Conservation (phyloP, 2,113 vertebrate genomes). For the Esox niger region DNA sequence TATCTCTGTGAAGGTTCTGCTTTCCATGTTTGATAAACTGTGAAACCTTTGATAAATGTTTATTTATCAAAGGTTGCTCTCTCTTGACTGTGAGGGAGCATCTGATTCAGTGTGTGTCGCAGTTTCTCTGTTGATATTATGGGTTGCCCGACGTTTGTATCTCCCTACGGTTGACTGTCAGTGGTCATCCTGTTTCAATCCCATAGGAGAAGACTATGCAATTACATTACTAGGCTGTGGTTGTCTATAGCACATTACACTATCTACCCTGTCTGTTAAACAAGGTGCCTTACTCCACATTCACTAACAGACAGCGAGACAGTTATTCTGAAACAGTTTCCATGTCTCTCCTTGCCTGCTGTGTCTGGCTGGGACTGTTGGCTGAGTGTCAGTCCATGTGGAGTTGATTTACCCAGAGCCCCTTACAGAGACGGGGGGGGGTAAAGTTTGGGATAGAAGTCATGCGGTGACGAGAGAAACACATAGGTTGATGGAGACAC, state of each 20-base stretch:
- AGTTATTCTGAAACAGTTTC: not conserved
- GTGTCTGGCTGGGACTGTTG: slow-evolving; percentile 47
- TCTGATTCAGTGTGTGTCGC: not conserved
- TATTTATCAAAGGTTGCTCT: no score
- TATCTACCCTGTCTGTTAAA: no score
- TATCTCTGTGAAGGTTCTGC: no score
- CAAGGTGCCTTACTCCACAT: no score
- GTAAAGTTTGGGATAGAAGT: not conserved
- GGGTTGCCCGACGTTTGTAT: no score
- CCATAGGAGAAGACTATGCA: slow-evolving; percentile 37
- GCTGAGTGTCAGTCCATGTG: slow-evolving; percentile 51
- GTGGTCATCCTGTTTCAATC: slow-evolving; percentile 15
- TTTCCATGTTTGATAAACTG: no score
- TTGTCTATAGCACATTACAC: slow-evolving; percentile 47
- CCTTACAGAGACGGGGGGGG: slow-evolving; percentile 37
- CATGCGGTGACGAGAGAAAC: no score
- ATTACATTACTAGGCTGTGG: slow-evolving; percentile 48
- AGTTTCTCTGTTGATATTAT: no score
- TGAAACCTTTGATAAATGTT: no score
- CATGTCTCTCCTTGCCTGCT: slow-evolving; percentile 29
- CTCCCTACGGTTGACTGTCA: not conserved
- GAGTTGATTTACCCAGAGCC: slow-evolving; percentile 54
- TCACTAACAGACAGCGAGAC: no score
- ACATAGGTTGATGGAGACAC: not conserved
- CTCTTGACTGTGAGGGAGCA: slow-evolving; percentile 13